These are phyloP conservation scores for Athrips mouffetella DNA, from an alignment of 2,888 invertebrate species.

Conservation along the genomic window DNA sequence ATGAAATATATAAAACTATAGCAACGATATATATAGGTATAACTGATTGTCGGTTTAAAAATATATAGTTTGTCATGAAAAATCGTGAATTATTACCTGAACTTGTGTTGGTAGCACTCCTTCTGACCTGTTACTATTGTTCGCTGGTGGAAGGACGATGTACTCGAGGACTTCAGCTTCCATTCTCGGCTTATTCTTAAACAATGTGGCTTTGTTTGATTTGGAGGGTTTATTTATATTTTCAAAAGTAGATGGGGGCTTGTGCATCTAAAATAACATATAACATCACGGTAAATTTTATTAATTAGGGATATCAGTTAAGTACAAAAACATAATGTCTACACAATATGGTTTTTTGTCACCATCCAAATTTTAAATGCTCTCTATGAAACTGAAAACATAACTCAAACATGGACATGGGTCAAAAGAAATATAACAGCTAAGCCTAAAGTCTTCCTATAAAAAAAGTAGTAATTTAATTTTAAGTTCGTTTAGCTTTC, in stretches of 20 bases:
- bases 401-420: no score
- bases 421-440: no score
- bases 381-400: not conserved
- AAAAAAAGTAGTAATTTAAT: no score
- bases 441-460: no score
- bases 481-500: no score
- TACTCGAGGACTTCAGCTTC: conserved; percentile 12
- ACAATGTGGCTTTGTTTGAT: no score
- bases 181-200: no score
- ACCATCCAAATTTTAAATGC: not conserved
- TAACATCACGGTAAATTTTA: not conserved
- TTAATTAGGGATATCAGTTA: no score
- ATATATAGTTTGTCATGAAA: not conserved
- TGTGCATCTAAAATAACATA: conserved; percentile 8
- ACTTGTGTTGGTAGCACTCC: conserved; percentile 10
- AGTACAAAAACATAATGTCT: no score
- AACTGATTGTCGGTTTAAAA: not conserved
- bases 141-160: conserved; percentile 6
- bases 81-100: conserved; percentile 1
- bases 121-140: conserved; percentile 9
- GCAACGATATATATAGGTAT: no score
- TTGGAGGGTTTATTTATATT: conserved; percentile 4
- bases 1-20: no score
- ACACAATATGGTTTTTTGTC: no score
- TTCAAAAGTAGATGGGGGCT: conserved; percentile 8